Percentiles rank a stretch among this genome's conserved stretches.
phyloP scores from a whole-genome alignment of 2,797 vertebrate genomes.

The Tinamus major region DNA sequence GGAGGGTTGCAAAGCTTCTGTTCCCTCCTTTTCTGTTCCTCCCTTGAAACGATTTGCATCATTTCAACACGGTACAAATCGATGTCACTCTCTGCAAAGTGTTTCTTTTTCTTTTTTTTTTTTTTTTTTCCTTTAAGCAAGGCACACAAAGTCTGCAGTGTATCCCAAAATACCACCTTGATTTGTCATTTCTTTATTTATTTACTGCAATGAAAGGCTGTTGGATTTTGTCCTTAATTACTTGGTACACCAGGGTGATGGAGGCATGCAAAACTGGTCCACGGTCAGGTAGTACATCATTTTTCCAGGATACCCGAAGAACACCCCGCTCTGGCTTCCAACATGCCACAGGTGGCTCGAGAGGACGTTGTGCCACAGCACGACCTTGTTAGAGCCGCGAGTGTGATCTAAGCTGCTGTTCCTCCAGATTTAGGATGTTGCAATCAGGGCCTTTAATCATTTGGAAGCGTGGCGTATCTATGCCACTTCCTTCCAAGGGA shows the following conservation, averaged over 20 bases:
- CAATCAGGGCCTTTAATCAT: not conserved
- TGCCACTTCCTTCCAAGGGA: conserved; percentile 30
- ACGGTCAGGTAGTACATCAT: not conserved
- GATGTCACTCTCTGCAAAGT: conserved; percentile 33
- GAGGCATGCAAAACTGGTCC: not conserved
- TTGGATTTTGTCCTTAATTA: not conserved
- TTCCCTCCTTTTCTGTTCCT: conserved; percentile 18
- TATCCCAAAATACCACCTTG: not conserved
- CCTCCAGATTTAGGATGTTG: not conserved
- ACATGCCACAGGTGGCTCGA: not conserved
- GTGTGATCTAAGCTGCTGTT: not conserved
- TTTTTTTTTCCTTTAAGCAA: too few relatives aligned
- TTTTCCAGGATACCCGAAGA: not conserved
- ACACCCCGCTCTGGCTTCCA: not conserved
- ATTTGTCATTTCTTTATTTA: not conserved
- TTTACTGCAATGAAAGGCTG: not conserved
- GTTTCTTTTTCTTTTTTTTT: too few relatives aligned
- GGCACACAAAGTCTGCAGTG: not conserved
- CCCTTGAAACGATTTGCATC: not conserved
- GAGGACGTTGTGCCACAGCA: not conserved
- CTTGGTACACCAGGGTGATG: not conserved
- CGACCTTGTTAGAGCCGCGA: fast-evolving
- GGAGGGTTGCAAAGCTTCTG: conserved; percentile 31
- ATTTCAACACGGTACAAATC: conserved; percentile 58
- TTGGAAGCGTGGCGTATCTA: conserved; percentile 1